These are phyloP conservation scores for Perizoma affinitatum DNA, from an alignment of 2,888 invertebrate genomes.

Conservation along the genomic window DNA sequence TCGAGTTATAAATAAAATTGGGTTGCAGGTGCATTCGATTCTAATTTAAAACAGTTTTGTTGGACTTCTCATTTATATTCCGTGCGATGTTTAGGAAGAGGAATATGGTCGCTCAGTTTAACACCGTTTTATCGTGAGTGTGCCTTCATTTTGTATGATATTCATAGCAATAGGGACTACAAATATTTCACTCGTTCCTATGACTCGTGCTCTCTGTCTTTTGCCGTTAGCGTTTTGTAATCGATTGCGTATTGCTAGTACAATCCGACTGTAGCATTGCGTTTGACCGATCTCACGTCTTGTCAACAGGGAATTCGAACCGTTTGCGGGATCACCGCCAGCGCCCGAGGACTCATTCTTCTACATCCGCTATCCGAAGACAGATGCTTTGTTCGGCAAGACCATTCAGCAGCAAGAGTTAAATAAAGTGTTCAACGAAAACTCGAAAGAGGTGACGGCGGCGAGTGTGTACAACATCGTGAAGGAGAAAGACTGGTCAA, in stretches of 20 bases:
- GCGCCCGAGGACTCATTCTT: slow-evolving; percentile 90
- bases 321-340: slow-evolving; percentile 86
- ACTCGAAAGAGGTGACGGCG: slow-evolving; percentile 54
- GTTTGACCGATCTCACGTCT: slow-evolving; percentile 11
- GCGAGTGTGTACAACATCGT: slow-evolving; percentile 53
- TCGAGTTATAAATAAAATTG: slow-evolving; percentile 50
- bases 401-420: slow-evolving; percentile 53
- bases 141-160: slow-evolving; percentile 15
- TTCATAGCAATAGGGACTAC: background rate
- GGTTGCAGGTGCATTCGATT: slow-evolving; percentile 38
- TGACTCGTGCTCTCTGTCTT: slow-evolving; percentile 9
- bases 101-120: slow-evolving; percentile 65
- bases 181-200: slow-evolving; percentile 2
- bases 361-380: slow-evolving; percentile 86
- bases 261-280: slow-evolving; percentile 5
- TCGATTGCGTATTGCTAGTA: slow-evolving; percentile 9
- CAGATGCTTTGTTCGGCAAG: slow-evolving; percentile 67
- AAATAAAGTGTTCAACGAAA: slow-evolving; percentile 52
- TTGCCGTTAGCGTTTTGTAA: slow-evolving; percentile 5
- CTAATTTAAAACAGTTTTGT: slow-evolving; percentile 24
- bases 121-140: slow-evolving; percentile 69
- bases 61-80: slow-evolving; percentile 25
- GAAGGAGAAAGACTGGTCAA: slow-evolving; percentile 83
- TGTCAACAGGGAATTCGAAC: slow-evolving; percentile 73
- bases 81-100: slow-evolving; percentile 68